phyloP scores from a whole-genome alignment of 1,140 invertebrate genomes.

The Sipha flava region DNA sequence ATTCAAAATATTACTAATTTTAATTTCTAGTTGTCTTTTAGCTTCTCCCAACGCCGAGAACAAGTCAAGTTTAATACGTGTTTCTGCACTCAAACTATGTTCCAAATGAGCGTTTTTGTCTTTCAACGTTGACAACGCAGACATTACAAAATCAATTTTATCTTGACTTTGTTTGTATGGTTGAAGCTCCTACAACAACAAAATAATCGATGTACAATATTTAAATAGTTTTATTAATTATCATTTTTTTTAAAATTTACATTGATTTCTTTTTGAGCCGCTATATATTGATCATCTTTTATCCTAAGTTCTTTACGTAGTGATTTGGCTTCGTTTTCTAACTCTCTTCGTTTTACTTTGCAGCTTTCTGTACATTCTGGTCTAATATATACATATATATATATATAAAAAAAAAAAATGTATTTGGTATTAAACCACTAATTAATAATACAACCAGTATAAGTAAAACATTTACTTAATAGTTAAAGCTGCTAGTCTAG shows the following conservation, averaged over 20 bases:
- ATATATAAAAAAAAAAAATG: background rate
- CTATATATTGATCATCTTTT: conserved; percentile 58
- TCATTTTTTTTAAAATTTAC: conserved; percentile 40
- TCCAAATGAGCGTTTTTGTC: conserved; percentile 83
- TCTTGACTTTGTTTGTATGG: conserved; percentile 62
- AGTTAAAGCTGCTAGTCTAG: conserved; percentile 40
- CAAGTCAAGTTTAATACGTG: conserved; percentile 88
- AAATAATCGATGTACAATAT: background rate
- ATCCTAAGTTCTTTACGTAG: conserved; percentile 64
- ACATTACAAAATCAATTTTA: conserved; percentile 71
- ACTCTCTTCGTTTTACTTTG: conserved; percentile 61
- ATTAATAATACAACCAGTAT: background rate
- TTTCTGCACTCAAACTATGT: conserved; percentile 88
- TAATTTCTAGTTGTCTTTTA: conserved; percentile 83
- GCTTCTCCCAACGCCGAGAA: conserved; percentile 92
- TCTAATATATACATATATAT: conserved; percentile 40
- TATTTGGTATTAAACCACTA: background rate
- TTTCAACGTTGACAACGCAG: conserved; percentile 67
- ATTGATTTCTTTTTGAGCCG: conserved; percentile 50
- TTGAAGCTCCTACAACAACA: conserved; percentile 45
- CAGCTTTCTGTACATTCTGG: conserved; percentile 68
- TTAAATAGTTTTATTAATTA: background rate
- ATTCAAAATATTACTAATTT: conserved; percentile 64
- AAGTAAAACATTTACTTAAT: conserved; percentile 32
- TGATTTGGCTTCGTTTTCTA: conserved; percentile 68